These are phyloP conservation scores for Pipistrellus pygmaeus DNA, from an alignment of 2,797 vertebrate genomes.

Conservation along the genomic window DNA sequence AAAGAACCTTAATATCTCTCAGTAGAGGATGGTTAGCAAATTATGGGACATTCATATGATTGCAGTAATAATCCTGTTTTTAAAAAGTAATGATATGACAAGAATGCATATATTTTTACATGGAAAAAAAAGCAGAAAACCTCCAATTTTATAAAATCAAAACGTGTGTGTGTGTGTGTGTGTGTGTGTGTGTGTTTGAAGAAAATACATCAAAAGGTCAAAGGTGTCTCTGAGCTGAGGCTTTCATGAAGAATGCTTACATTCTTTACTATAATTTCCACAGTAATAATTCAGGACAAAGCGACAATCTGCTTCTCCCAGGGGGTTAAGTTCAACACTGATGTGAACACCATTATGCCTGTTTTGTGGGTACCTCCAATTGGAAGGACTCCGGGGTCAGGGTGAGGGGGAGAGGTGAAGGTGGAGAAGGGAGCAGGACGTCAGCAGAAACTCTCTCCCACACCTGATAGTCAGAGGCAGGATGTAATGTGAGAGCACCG, in stretches of 20 bases:
- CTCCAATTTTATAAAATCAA: slow-evolving; percentile 7
- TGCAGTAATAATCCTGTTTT: background rate
- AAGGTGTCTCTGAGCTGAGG: background rate
- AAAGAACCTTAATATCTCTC: background rate
- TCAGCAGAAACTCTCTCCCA: background rate
- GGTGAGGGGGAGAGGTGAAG: background rate
- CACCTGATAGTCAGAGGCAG: background rate
- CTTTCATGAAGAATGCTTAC: background rate
- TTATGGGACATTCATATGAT: background rate
- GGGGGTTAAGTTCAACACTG: background rate
- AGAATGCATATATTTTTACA: slow-evolving; percentile 34
- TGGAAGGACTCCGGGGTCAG: background rate
- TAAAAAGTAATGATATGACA: background rate
- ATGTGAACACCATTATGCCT: background rate
- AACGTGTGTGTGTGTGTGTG: background rate
- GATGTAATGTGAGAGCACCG: background rate
- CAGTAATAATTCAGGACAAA: background rate
- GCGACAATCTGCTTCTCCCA: background rate
- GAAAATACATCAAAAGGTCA: background rate
- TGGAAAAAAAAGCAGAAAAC: background rate
- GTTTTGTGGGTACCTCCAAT: background rate
- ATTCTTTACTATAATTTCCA: background rate
- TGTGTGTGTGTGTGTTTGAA: background rate
- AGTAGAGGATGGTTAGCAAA: background rate
- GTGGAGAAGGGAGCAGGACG: background rate